Percentiles rank a stretch among this genome's conserved stretches.
Conservation (phyloP, 2,888 invertebrate genomes). For the Hololepta plana region DNA sequence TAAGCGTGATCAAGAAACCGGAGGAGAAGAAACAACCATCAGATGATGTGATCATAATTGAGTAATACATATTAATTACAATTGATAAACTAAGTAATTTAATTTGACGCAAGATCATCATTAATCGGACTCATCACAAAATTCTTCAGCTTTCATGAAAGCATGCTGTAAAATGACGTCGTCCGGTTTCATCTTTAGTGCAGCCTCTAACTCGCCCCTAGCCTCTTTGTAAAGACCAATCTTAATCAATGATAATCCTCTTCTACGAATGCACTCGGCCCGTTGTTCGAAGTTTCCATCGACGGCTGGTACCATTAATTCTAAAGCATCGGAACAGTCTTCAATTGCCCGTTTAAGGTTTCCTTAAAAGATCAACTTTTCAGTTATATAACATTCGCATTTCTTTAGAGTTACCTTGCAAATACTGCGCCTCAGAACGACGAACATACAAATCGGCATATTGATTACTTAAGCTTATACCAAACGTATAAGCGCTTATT, state of each 20-base stretch:
- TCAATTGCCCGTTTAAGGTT: conserved; percentile 44
- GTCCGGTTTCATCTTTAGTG: conserved; percentile 44
- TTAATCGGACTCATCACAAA: too few relatives aligned
- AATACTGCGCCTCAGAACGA: conserved; percentile 54
- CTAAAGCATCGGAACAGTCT: conserved; percentile 49
- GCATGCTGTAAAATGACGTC: too few relatives aligned
- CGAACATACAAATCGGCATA: conserved; percentile 57
- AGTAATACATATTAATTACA: conserved; percentile 9
- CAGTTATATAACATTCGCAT: background rate
- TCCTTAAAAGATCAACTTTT: too few relatives aligned
- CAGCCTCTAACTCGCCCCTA: conserved; percentile 56
- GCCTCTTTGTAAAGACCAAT: conserved; percentile 51
- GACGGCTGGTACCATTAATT: conserved; percentile 54
- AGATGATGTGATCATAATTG: conserved; percentile 19
- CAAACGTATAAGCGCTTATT: conserved; percentile 65
- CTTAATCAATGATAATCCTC: conserved; percentile 56
- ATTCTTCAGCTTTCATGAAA: too few relatives aligned
- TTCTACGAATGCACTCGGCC: conserved; percentile 51
- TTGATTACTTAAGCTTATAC: conserved; percentile 52
- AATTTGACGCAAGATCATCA: too few relatives aligned
- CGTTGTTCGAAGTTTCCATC: conserved; percentile 51
- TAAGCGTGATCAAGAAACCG: conserved; percentile 16
- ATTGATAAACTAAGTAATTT: too few relatives aligned
- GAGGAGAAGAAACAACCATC: conserved; percentile 13
- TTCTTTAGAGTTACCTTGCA: conserved; percentile 4